phyloP scores from a whole-genome alignment of 2,888 invertebrate species.

The Orthosia gothica region DNA sequence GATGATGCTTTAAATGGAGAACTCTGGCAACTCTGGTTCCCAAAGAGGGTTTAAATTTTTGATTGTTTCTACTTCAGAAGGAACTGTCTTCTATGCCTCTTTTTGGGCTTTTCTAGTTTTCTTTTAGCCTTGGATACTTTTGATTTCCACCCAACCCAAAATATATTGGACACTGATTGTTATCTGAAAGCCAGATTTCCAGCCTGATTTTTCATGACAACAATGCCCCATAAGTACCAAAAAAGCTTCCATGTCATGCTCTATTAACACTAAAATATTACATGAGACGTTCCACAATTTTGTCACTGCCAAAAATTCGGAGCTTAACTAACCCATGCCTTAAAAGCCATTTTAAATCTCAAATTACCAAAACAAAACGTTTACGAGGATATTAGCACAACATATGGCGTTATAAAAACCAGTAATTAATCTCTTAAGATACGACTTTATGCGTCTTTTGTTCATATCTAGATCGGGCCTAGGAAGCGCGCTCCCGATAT shows the following conservation, averaged over 20 bases:
- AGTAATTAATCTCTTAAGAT: slow-evolving; percentile 64
- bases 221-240: background rate
- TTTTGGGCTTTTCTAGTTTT: too few species aligned
- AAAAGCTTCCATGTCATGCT: background rate
- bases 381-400: slow-evolving; percentile 44
- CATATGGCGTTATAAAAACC: slow-evolving; percentile 68
- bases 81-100: too few species aligned
- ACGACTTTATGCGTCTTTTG: slow-evolving; percentile 65
- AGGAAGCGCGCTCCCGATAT: slow-evolving; percentile 59
- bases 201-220: too few species aligned
- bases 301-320: slow-evolving; percentile 1
- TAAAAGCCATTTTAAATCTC: slow-evolving; percentile 5
- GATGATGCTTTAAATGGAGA: too few species aligned
- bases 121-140: too few species aligned
- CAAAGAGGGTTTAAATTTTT: too few species aligned
- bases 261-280: background rate
- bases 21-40: too few species aligned
- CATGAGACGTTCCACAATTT: background rate
- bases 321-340: background rate
- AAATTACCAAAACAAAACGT: slow-evolving; percentile 49
- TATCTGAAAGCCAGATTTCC: too few species aligned
- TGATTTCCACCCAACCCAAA: too few species aligned
- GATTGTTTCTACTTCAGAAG: too few species aligned
- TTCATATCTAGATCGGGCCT: slow-evolving; percentile 65
- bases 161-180: too few species aligned